Conservation (phyloP, 2,797 vertebrate genomes). For the Siniperca undulata region DNA sequence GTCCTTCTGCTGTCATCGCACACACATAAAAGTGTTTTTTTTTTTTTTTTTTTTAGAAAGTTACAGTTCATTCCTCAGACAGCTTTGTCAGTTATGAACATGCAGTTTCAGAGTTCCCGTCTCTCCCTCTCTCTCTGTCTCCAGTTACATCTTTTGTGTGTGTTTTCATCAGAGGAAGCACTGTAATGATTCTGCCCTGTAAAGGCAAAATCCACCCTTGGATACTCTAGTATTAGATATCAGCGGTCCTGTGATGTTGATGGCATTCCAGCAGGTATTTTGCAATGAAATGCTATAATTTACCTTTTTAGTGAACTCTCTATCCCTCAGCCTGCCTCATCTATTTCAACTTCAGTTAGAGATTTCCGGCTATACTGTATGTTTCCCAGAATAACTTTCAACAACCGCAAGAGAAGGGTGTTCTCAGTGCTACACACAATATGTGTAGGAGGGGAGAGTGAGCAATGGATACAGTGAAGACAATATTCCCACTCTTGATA, state of each 20-base stretch:
- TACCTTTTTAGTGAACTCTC: conserved; percentile 30
- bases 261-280: conserved; percentile 48
- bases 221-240: conserved; percentile 51
- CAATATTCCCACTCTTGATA: conserved; percentile 21
- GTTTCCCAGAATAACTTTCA: conserved; percentile 62
- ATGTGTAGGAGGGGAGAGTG: conserved; percentile 47
- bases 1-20: conserved; percentile 1
- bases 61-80: conserved; percentile 10
- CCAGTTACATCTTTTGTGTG: conserved; percentile 65
- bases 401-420: conserved; percentile 10
- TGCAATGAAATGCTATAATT: conserved; percentile 44
- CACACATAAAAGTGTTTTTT: neutral
- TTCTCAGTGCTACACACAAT: conserved; percentile 33
- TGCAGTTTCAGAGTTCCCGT: conserved; percentile 19
- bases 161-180: conserved; percentile 72
- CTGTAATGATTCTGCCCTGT: conserved; percentile 44
- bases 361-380: conserved; percentile 39
- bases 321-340: conserved; percentile 26
- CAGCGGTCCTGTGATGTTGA: conserved; percentile 37
- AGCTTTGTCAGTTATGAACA: conserved; percentile 31
- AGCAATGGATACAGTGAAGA: conserved; percentile 36
- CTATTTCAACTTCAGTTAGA: conserved; percentile 35
- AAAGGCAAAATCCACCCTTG: conserved; percentile 25
- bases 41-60: conserved; percentile 1
- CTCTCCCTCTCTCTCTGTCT: conserved; percentile 35